Evolutionary conservation across 2,113 vertebrate genomes (phyloP).

Genomic region (Leucopsar rothschildi): DNA sequence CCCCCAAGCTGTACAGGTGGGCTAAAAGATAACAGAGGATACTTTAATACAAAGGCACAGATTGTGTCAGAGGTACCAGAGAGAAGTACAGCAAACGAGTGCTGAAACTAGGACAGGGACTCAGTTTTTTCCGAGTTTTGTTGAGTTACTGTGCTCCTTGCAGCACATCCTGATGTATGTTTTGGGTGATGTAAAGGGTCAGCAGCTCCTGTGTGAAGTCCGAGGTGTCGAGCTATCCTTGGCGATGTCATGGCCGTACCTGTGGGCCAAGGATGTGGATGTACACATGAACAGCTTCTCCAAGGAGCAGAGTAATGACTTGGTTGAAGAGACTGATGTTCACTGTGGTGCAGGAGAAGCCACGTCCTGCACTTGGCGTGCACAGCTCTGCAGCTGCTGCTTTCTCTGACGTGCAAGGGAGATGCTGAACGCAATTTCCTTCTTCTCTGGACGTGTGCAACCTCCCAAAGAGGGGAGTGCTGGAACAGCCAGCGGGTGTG

Average conservation of each 20-base stretch:
- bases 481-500: not conserved
- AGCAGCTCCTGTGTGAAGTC: not conserved
- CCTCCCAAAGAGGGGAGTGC: not conserved
- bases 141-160: not conserved
- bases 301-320: not conserved
- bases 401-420: constrained; percentile 2
- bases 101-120: not conserved
- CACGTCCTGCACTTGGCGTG: not conserved
- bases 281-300: not conserved
- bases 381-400: constrained; percentile 27
- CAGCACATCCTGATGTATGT: not conserved
- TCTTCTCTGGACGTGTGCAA: not conserved
- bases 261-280: not conserved
- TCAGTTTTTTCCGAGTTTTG: not conserved
- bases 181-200: not conserved
- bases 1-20: not conserved
- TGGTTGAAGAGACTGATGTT: constrained; percentile 1
- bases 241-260: not conserved
- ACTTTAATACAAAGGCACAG: not conserved
- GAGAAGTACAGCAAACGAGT: not conserved
- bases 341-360: not conserved
- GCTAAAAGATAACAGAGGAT: not conserved
- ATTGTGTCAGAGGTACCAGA: not conserved
- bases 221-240: constrained; percentile 26
- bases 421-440: not conserved